Conservation (phyloP, 2,797 vertebrate genomes). For the Rachycentron canadum region DNA sequence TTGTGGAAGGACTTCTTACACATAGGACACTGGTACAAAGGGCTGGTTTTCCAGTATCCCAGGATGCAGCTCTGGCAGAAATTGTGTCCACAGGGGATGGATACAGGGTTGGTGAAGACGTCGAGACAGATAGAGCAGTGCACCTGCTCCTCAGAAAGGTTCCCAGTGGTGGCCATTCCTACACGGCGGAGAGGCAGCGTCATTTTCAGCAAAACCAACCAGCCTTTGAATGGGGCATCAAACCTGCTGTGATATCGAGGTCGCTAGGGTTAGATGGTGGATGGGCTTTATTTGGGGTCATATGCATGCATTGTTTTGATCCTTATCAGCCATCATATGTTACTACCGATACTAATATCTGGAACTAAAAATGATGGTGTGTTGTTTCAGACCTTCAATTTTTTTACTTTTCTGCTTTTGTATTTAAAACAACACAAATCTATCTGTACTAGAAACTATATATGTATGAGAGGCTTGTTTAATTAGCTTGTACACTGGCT, state of each 20-base stretch:
- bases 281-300: constrained; percentile 9
- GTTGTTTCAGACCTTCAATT: background rate
- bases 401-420: background rate
- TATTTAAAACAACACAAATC: background rate
- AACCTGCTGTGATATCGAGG: constrained; percentile 81
- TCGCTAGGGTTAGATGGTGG: constrained; percentile 56
- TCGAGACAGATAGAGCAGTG: constrained; percentile 90
- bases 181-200: constrained; percentile 79
- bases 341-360: background rate
- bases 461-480: background rate
- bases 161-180: constrained; percentile 85
- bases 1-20: constrained; percentile 88
- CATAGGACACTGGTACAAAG: constrained; percentile 86
- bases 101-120: constrained; percentile 88
- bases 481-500: background rate
- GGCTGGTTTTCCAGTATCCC: constrained; percentile 85
- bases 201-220: constrained; percentile 75
- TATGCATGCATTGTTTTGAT: constrained; percentile 43
- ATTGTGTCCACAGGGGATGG: constrained; percentile 89
- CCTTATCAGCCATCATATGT: background rate
- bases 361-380: background rate
- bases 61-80: constrained; percentile 88
- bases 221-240: constrained; percentile 64
- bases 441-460: background rate
- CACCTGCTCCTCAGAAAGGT: constrained; percentile 87